Percentiles rank a stretch among this genome's conserved stretches.
Evolutionary conservation across 2,797 vertebrate genomes (phyloP).

Genomic region (Diplodus sargus): DNA sequence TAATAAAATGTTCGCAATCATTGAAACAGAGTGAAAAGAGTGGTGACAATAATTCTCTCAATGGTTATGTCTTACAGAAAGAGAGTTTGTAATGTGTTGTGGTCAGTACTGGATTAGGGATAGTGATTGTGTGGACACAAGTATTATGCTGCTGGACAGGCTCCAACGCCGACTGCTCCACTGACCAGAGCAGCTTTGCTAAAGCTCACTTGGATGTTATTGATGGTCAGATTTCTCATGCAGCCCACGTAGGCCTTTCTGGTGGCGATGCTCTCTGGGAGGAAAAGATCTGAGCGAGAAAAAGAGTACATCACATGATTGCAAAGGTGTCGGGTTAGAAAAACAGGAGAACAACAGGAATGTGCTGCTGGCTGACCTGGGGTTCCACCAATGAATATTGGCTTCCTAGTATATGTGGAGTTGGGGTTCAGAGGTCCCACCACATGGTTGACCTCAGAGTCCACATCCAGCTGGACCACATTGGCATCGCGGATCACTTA

Average conservation of each 20-base stretch:
- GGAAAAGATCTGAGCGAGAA: conserved; percentile 84
- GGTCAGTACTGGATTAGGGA: conserved; percentile 62
- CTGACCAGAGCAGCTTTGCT: conserved; percentile 90
- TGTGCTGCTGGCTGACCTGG: conserved; percentile 86
- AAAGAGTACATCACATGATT: background rate
- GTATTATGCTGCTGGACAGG: conserved; percentile 88
- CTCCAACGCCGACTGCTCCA: conserved; percentile 91
- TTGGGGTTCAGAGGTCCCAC: conserved; percentile 87
- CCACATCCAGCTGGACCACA: conserved; percentile 92
- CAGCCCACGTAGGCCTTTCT: conserved; percentile 91
- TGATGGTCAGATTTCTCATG: conserved; percentile 91
- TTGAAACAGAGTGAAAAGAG: background rate
- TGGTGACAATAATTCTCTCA: conserved; percentile 3
- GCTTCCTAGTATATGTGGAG: conserved; percentile 81
- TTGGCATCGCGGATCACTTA: conserved; percentile 92
- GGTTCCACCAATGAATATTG: conserved; percentile 93
- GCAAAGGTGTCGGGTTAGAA: background rate
- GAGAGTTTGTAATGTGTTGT: conserved; percentile 36
- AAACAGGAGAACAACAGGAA: background rate
- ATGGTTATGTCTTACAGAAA: conserved; percentile 28
- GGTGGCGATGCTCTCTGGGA: conserved; percentile 84
- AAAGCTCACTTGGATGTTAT: conserved; percentile 89
- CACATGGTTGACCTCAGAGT: conserved; percentile 92
- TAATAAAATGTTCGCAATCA: conserved; percentile 1
- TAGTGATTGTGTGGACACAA: background rate